Evolutionary conservation across 2,888 invertebrate species (phyloP), one percentile per base, ranked within the genome.

Genomic region (Acrobasis suavella): DNA sequence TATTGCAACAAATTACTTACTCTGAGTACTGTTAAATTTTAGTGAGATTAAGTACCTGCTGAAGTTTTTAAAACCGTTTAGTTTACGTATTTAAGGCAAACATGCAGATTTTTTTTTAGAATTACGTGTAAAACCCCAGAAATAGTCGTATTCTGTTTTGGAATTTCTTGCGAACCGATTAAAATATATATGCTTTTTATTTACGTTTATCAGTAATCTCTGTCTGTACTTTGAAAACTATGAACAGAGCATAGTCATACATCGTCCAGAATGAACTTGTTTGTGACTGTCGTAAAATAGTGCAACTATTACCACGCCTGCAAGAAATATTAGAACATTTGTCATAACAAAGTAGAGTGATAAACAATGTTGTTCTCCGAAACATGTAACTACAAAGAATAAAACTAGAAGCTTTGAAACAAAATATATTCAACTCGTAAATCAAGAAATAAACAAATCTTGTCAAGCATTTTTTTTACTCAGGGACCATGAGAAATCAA

Each of bases 341-440:
- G 58, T 17, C 22, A 50, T 50, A n/a, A 37, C 58, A 15, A 58
- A 46, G 54, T 54, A n/a, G 42, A 42, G 32, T 37, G 54, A 37
- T 7, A 32, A 54, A 52, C 51, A 15, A n/a, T 54, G 54, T 37
- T 37, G 51, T 54, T 54, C 37, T 54, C 32, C 9, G 22, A 22
- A 22, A 22, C 22, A 22, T 22, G 22, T 2, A 22, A 22, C n/a
- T n/a, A n/a, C n/a, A n/a, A 32, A 52, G 8, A 22, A 17, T 22
- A 12, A 51, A 51, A 46, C 46, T 14, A 46, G 5, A 14, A 46
- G 10, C 46, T 46, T 46, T 46, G 46, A n/a, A 46, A 46, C 14
- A 46, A 46, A 14, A 14, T 46, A 46, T 46, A 14, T 46, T 12
- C 12, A 14, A 12, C 0, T 42, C 12, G 7, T 32, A 14, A 46